Evolutionary conservation across 2,888 invertebrate genomes (phyloP), one percentile per base, ranked within the genome.

Genomic region (Drosophila longiperda): DNA sequence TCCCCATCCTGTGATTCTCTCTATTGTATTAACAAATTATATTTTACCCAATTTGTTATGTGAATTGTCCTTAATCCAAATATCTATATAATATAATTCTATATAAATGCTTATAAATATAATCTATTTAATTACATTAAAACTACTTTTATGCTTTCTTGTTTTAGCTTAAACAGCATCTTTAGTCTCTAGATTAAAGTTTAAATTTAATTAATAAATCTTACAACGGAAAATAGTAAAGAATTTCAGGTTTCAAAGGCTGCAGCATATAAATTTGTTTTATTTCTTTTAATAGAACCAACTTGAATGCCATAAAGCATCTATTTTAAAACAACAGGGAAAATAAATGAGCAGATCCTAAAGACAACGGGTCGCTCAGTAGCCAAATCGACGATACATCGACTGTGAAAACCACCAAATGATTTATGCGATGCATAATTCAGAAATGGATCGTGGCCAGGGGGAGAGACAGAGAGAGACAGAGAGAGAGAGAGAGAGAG

Each of bases 361-460:
- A 60, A 64, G 59, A 57, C 48, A 72, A 50, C 33, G 64, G n/a
- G 20, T 38, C 23, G 48, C 53, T 62, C 55, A 64, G 62, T 54
- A 29, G 66, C 61, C 50, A 58, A 58, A 64, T 58, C 54, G 62
- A 53, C 66, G 59, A 66, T 78, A 73, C 76, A 75, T 80, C 58
- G 79, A 73, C 78, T 89, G 77, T 85, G 77, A 82, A 88, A 90
- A 88, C 90, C 91, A 76, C 91, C 75, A 69, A 82, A 85, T 90
- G 91, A 91, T 91, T 92, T 92, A 91, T 90, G 82, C 78, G 65
- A 61, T 58, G 72, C 82, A 90, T 88, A 91, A 91, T 91, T 87
- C 71, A 66, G 45, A 55, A 65, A 58, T 53, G 54, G 65, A 65
- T 54, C 33, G 71, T 12, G 49, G 57, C 11, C 20, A 33, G 59